A percentile compares a stretch with the other conserved stretches of the same genome.
These are phyloP conservation scores for Echinops telfairi DNA, from an alignment of 2,113 vertebrate species.

Conservation along the genomic window DNA sequence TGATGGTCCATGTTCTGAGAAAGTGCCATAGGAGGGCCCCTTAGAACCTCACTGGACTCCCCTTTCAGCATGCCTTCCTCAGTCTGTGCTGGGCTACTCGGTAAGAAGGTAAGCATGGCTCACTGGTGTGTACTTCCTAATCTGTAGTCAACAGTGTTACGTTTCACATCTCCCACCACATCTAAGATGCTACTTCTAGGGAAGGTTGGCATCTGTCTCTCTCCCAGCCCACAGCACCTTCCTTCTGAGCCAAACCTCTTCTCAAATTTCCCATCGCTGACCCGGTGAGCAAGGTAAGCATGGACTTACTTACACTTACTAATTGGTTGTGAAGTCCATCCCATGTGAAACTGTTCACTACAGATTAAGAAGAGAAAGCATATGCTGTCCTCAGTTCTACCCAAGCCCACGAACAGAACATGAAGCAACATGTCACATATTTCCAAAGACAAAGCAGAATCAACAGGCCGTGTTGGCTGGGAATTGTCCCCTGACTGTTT, in stretches of 20 bases:
- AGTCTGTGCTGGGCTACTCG: neutral
- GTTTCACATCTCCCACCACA: no score
- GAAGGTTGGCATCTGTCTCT: no score
- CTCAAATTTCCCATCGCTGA: no score
- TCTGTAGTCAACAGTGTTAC: no score
- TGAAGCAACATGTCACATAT: neutral
- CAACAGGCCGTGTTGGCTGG: neutral
- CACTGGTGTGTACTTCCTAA: no score
- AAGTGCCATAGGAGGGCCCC: neutral
- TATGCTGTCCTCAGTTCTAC: neutral
- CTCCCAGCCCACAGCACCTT: no score
- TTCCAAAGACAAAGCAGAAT: neutral
- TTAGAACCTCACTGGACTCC: rapidly evolving
- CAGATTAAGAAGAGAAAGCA: no score
- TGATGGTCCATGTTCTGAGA: neutral
- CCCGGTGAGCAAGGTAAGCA: no score
- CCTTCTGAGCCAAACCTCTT: no score
- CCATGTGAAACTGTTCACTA: neutral
- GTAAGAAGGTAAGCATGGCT: neutral
- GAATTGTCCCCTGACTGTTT: neutral
- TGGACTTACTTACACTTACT: no score
- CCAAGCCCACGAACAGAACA: neutral
- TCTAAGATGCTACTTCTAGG: no score
- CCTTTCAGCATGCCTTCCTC: neutral
- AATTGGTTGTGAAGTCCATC: no score